A percentile compares a stretch with the other conserved stretches of the same genome.
Conservation (phyloP, 2,113 vertebrate species). For the Noturus placidus region DNA sequence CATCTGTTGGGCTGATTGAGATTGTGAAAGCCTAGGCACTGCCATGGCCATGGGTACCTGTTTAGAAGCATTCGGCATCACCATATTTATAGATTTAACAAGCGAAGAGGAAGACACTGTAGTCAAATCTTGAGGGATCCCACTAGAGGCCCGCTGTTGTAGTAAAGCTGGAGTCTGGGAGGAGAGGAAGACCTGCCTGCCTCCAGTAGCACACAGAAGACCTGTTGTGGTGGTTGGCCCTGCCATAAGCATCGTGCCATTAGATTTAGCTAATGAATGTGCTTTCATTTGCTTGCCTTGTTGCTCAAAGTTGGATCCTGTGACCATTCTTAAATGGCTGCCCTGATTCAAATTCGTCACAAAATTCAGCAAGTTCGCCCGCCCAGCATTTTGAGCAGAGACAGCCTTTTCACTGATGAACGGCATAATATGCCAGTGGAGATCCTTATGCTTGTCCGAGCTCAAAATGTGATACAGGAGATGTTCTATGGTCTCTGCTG, state of each 20-base stretch:
- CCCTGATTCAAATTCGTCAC: constrained; percentile 67
- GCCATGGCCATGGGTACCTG: constrained; percentile 52
- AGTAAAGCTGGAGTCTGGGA: constrained; percentile 51
- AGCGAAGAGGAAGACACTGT: constrained; percentile 37
- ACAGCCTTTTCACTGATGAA: constrained; percentile 72
- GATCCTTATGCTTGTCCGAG: constrained; percentile 78
- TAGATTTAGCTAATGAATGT: constrained; percentile 24
- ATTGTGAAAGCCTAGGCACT: constrained; percentile 43
- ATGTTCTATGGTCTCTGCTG: constrained; percentile 79
- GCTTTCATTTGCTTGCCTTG: constrained; percentile 31
- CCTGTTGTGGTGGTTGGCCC: constrained; percentile 49
- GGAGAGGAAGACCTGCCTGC: constrained; percentile 53
- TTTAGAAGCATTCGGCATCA: constrained; percentile 50
- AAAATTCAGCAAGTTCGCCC: constrained; percentile 66
- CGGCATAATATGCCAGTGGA: constrained; percentile 79
- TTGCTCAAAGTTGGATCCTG: constrained; percentile 30
- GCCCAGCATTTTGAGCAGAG: constrained; percentile 42
- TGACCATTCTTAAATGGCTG: constrained; percentile 34
- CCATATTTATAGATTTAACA: constrained; percentile 53
- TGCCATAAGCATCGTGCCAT: constrained; percentile 51
- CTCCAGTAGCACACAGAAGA: constrained; percentile 57
- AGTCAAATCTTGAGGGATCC: constrained; percentile 15
- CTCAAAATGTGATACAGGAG: constrained; percentile 84
- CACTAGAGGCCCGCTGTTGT: constrained; percentile 14
- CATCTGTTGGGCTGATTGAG: constrained; percentile 58